Evolutionary conservation across 2,888 invertebrate genomes (phyloP), one percentile per base, ranked within the genome.

Genomic region (Sympetrum striolatum): DNA sequence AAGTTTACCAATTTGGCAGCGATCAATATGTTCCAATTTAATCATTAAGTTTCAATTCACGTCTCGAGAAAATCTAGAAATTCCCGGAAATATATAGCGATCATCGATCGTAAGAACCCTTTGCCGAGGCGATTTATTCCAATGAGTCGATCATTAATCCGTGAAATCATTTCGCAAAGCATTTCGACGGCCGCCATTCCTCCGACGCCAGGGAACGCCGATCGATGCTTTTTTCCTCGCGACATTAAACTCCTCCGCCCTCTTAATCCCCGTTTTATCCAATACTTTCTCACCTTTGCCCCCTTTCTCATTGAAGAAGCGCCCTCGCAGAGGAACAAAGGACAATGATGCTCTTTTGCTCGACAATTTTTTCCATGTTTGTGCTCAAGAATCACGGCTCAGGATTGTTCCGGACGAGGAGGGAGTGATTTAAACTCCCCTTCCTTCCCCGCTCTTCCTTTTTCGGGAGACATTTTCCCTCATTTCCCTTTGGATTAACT

Each of bases 301-400:
- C 22, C 60, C 58, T 58, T 58, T 58, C 10, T 18, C 22, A 22
- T 18, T 8, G 53, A 53, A n/a, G n/a, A n/a, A n/a, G n/a, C n/a
- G n/a, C n/a, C n/a, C n/a, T 81, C 81, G 48, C n/a, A 0, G 81
- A 22, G 81, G 10, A 39, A 53, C 44, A 44, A 81, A 81, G 81
- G 82, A 82, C 82, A 82, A 82, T 82, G 82, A 82, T 53, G 82
- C 82, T 82, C 82, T 82, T 82, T 82, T 53, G 25, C 39, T 82
- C 58, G 53, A 15, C 25, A 2, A 25, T 82, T 82, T 82, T 82
- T 82, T 58, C 82, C 22, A 58, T 82, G 82, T 82, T 82, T 31
- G 53, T 58, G 31, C 82, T 48, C 82, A 82, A 58, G 58, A 82
- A 82, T 58, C 82, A 82, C 53, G 58, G 31, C 58, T 53, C 58